phyloP scores from a whole-genome alignment of 2,888 invertebrate species.

The Arrhopalites spinosus region DNA sequence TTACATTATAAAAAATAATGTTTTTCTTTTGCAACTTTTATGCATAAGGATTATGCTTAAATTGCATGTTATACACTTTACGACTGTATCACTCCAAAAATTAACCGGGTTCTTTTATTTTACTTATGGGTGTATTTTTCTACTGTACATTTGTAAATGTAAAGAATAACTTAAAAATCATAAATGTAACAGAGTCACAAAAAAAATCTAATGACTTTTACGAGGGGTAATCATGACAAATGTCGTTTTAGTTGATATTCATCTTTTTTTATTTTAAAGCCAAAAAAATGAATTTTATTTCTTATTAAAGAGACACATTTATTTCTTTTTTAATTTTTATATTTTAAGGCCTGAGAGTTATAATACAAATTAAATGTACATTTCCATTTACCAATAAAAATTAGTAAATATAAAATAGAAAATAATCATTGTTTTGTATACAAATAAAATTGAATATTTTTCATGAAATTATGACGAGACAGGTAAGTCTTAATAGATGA shows the following conservation, averaged over 20 bases:
- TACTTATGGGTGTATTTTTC: neutral
- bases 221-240: conserved; percentile 19
- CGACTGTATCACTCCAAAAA: neutral
- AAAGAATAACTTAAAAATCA: neutral
- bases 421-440: no score
- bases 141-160: neutral
- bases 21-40: neutral
- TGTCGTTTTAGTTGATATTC: neutral
- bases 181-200: conserved; percentile 6
- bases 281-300: neutral
- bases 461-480: no score
- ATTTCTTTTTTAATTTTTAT: neutral
- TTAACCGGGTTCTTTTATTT: neutral
- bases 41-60: neutral
- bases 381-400: no score
- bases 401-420: no score
- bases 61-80: conserved; percentile 13
- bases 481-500: no score
- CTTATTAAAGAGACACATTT: neutral
- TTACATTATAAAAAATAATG: neutral
- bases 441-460: no score
- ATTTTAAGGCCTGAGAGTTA: neutral
- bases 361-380: no score
- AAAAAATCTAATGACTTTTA: conserved; percentile 9
- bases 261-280: neutral